Evolutionary conservation across 2,888 invertebrate species (phyloP).

Genomic region (Xestia c-nigrum): DNA sequence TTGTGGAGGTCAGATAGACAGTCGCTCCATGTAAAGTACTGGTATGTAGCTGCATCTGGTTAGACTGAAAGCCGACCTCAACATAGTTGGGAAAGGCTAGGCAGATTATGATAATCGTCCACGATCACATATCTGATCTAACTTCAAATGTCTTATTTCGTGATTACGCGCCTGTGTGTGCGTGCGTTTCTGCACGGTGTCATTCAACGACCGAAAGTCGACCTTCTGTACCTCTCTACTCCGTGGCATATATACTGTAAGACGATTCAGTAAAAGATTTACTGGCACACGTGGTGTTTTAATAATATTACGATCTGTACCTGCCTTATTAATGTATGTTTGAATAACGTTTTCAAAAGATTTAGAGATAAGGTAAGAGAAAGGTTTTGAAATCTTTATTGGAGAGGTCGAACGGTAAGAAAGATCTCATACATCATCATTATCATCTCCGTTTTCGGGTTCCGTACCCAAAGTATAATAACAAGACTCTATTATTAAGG

Average conservation of each 20-base stretch:
- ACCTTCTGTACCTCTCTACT: slow-evolving; percentile 9
- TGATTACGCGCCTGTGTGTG: too few relatives aligned
- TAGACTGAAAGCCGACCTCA: too few relatives aligned
- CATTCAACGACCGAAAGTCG: not conserved
- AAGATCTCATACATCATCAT: not conserved
- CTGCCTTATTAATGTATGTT: slow-evolving; percentile 46
- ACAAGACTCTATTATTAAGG: too few relatives aligned
- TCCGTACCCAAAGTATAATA: too few relatives aligned
- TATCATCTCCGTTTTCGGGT: too few relatives aligned
- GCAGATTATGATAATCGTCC: too few relatives aligned
- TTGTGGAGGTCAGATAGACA: too few relatives aligned
- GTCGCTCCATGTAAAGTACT: too few relatives aligned
- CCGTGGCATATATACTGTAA: not conserved
- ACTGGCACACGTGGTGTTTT: slow-evolving; percentile 25
- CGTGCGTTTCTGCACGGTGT: not conserved
- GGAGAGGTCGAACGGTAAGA: not conserved
- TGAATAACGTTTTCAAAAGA: slow-evolving; percentile 28
- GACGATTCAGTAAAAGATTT: slow-evolving; percentile 44
- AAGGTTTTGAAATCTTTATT: slow-evolving; percentile 16
- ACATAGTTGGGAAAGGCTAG: too few relatives aligned
- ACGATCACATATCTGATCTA: too few relatives aligned
- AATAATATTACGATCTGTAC: slow-evolving; percentile 45
- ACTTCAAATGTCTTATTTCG: too few relatives aligned
- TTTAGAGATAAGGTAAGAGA: slow-evolving; percentile 18
- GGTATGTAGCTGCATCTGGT: too few relatives aligned